Base-by-base conservation (phyloP, 2,888 invertebrate genomes). In the Ptychoptera contaminata region DNA sequence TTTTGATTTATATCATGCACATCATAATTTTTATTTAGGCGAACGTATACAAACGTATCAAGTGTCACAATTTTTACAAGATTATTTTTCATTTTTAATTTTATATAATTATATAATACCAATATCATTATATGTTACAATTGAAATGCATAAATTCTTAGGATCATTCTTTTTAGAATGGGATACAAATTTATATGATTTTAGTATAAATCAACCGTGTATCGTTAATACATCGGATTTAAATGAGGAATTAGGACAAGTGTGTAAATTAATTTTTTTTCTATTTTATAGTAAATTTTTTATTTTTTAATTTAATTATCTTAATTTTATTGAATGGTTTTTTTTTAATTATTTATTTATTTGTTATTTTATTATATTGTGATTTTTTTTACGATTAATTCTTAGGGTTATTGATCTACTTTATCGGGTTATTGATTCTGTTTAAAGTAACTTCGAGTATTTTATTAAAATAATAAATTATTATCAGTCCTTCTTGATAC, bases 211-310 rank as follows among this genome's bases (percentile, higher is more conserved):
- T 44, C 72, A 75, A 46, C 72, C 76, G 0, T 82, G 86, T 1
- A 67, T 78, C 40, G 81, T 79, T 2, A 87, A 87, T 60, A 81
- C 86, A 0, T 87, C 88, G 0, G 87, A 88, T 58, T 69, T 88
- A 7, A 88, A 87, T 62, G 88, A 88, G 55, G 88, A 88, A 54
- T 66, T 90, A 40, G 88, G 88, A 0, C 88, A 88, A 65, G 74
- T 56, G 38, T 45, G 47, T 40, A 14, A 14, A 14, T 10, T 34
- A 40, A 8, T 44, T 32, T 11, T 38, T 23, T 31, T 32, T 34
- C 11, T 3, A 38, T 37, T 14, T 23, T 12, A 43, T n/a, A n/a
- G 15, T 41, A 8, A 12, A 34, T 42, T 32, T 31, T 32, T 29
- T n/a, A 6, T 10, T 10, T 39, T 15, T 34, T 42, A 9, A 7